These are phyloP conservation scores for Stegodyphus dumicola DNA, from an alignment of 1,140 invertebrate genomes.

Conservation along the genomic window DNA sequence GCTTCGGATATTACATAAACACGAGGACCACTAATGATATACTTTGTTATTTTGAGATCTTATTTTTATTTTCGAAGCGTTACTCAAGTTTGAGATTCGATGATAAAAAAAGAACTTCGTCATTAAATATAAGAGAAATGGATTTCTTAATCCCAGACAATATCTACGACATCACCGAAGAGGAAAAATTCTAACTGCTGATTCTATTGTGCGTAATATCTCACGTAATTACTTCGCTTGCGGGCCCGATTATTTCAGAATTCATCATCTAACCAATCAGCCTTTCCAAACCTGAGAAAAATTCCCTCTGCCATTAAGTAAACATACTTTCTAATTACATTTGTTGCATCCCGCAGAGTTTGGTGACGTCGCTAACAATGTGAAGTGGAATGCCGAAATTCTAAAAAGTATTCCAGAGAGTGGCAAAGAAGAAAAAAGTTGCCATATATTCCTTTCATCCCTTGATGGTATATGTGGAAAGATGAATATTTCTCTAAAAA, in stretches of 20 bases:
- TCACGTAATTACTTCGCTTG: slow-evolving; percentile 8
- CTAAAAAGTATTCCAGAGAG: too few species aligned
- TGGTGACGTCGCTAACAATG: neutral
- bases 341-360: slow-evolving; percentile 11
- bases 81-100: too few species aligned
- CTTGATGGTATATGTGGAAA: neutral
- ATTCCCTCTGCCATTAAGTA: slow-evolving; percentile 19
- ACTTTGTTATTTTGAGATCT: too few species aligned
- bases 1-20: neutral
- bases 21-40: neutral
- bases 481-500: slow-evolving; percentile 13
- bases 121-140: too few species aligned
- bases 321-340: slow-evolving; percentile 33
- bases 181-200: neutral
- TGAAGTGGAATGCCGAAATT: too few species aligned
- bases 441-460: too few species aligned
- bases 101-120: too few species aligned
- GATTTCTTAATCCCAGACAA: too few species aligned
- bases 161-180: too few species aligned
- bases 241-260: neutral
- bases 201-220: neutral
- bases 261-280: neutral
- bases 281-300: neutral
- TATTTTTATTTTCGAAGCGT: too few species aligned
- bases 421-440: too few species aligned